Conservation (phyloP, 2,797 vertebrate species). For the Enteromius radiatus region DNA sequence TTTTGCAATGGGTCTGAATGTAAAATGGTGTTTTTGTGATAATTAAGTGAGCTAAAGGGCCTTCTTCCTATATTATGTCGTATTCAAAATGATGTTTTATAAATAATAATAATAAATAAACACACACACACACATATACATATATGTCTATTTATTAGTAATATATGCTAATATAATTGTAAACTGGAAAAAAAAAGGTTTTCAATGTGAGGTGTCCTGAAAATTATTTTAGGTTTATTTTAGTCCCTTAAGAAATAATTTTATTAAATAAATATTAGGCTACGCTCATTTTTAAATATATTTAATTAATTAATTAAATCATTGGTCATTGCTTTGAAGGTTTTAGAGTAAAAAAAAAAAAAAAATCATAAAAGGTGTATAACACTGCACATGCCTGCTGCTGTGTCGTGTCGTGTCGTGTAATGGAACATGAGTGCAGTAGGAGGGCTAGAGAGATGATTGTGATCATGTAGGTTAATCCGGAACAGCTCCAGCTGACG, state of each 20-base stretch:
- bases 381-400: not conserved
- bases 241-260: not conserved
- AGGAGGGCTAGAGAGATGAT: slow-evolving; percentile 46
- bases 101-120: no score
- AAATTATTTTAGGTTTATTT: not conserved
- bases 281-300: not conserved
- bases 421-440: slow-evolving; percentile 20
- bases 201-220: not conserved
- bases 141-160: not conserved
- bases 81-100: not conserved
- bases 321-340: not conserved
- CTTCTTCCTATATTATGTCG: not conserved
- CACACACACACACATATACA: no score
- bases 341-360: no score
- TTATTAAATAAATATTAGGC: not conserved
- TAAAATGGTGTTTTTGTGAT: not conserved
- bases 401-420: not conserved
- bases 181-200: not conserved
- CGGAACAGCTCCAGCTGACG: slow-evolving; percentile 34
- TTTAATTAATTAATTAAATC: no score
- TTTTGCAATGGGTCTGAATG: not conserved
- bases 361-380: not conserved
- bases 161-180: not conserved
- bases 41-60: not conserved
- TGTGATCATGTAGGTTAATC: slow-evolving; percentile 59